Conservation (phyloP, 2,113 vertebrate genomes). For the Verasper variegatus region DNA sequence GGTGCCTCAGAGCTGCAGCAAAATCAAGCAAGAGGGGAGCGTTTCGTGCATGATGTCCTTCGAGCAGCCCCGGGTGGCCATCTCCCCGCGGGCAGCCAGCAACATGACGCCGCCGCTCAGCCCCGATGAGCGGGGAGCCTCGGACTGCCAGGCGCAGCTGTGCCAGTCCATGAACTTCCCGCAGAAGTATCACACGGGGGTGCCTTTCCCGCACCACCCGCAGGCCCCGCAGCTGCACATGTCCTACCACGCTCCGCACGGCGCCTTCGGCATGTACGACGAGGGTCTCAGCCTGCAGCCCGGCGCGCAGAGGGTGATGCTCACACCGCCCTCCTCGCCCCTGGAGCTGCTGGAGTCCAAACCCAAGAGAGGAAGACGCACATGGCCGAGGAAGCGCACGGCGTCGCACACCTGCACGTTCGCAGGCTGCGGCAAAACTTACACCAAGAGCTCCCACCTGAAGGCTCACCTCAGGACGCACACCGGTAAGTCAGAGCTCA, state of each 20-base stretch:
- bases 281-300: slow-evolving; percentile 85
- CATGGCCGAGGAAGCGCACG: slow-evolving; percentile 94
- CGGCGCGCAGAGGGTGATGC: slow-evolving; percentile 84
- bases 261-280: slow-evolving; percentile 87
- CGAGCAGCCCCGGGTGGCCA: slow-evolving; percentile 88
- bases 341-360: slow-evolving; percentile 93
- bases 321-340: slow-evolving; percentile 95
- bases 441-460: slow-evolving; percentile 98
- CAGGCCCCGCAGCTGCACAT: slow-evolving; percentile 79
- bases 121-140: slow-evolving; percentile 86
- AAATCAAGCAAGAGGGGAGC: slow-evolving; percentile 92
- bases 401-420: slow-evolving; percentile 96
- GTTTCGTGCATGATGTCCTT: slow-evolving; percentile 90
- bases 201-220: slow-evolving; percentile 70
- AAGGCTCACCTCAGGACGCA: slow-evolving; percentile 97
- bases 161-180: slow-evolving; percentile 83
- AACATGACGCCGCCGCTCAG: slow-evolving; percentile 93
- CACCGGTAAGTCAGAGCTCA: slow-evolving; percentile 86
- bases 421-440: slow-evolving; percentile 94
- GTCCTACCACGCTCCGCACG: slow-evolving; percentile 81
- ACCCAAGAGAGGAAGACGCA: slow-evolving; percentile 92
- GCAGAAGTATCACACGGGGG: slow-evolving; percentile 80
- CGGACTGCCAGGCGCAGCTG: slow-evolving; percentile 82
- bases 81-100: slow-evolving; percentile 87
- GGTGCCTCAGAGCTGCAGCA: slow-evolving; percentile 86